phyloP scores from a whole-genome alignment of 2,113 vertebrate genomes.

The Gymnorhina tibicen region DNA sequence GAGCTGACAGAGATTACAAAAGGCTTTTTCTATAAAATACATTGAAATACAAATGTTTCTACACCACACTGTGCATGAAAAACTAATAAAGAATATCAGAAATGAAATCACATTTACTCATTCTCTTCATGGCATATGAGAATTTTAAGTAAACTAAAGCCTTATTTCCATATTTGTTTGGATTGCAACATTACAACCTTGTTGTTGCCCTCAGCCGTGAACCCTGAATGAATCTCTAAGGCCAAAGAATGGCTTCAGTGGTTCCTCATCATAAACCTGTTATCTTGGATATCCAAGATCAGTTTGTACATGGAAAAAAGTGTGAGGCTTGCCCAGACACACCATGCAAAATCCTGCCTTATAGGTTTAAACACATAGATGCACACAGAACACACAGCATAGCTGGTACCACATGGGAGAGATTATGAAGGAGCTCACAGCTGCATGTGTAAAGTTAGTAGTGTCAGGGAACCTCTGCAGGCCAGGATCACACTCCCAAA shows the following conservation, averaged over 20 bases:
- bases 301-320: neutral
- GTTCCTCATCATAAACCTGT: neutral
- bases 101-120: neutral
- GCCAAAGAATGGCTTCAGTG: neutral
- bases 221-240: neutral
- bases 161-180: neutral
- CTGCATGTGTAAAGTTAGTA: rapidly evolving
- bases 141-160: neutral
- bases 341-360: neutral
- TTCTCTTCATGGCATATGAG: neutral
- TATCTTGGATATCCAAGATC: neutral
- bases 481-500: neutral
- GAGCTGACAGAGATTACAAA: conserved; percentile 12
- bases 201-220: neutral
- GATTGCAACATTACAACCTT: neutral
- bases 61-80: neutral
- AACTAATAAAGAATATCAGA: conserved; percentile 19
- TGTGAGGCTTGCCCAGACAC: neutral
- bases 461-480: neutral
- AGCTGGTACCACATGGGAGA: neutral
- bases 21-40: conserved; percentile 21
- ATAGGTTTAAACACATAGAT: neutral
- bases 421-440: rapidly evolving
- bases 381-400: neutral
- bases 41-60: conserved; percentile 35